These are phyloP conservation scores for Phengaris alcon DNA, from an alignment of 2,888 invertebrate genomes.

Conservation along the genomic window DNA sequence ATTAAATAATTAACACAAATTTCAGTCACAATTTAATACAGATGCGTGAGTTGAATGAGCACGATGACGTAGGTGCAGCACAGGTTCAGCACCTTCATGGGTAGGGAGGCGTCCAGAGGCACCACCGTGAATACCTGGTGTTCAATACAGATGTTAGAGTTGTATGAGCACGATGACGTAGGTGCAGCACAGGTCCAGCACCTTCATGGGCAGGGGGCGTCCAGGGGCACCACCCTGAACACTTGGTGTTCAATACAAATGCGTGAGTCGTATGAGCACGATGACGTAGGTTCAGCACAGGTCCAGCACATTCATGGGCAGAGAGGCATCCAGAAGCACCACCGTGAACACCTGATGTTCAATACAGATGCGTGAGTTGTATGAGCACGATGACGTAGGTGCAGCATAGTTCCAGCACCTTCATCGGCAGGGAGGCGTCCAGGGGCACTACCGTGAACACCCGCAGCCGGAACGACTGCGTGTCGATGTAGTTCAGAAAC, in stretches of 20 bases:
- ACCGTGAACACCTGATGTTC: constrained; percentile 30
- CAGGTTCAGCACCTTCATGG: constrained; percentile 34
- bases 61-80: constrained; percentile 42
- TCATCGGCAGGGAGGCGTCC: constrained; percentile 37
- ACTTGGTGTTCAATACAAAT: background rate
- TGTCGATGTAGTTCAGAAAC: constrained; percentile 36
- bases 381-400: constrained; percentile 42
- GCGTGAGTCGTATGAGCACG: constrained; percentile 39
- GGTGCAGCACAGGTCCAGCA: constrained; percentile 37
- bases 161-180: constrained; percentile 39
- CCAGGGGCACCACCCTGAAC: constrained; percentile 33
- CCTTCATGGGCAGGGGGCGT: constrained; percentile 27
- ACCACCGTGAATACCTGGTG: constrained; percentile 33
- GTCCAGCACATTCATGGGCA: constrained; percentile 24
- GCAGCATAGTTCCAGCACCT: constrained; percentile 35
- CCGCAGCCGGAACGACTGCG: constrained; percentile 35
- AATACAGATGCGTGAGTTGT: constrained; percentile 37
- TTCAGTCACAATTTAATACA: background rate
- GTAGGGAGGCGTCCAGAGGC: constrained; percentile 34
- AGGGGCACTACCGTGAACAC: constrained; percentile 36
- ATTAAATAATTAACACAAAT: no score
- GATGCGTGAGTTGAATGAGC: constrained; percentile 39
- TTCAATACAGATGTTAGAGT: background rate
- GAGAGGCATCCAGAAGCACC: constrained; percentile 32
- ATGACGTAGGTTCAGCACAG: constrained; percentile 41